Conservation (phyloP, 2,113 vertebrate genomes). For the Pyxicephalus adspersus region DNA sequence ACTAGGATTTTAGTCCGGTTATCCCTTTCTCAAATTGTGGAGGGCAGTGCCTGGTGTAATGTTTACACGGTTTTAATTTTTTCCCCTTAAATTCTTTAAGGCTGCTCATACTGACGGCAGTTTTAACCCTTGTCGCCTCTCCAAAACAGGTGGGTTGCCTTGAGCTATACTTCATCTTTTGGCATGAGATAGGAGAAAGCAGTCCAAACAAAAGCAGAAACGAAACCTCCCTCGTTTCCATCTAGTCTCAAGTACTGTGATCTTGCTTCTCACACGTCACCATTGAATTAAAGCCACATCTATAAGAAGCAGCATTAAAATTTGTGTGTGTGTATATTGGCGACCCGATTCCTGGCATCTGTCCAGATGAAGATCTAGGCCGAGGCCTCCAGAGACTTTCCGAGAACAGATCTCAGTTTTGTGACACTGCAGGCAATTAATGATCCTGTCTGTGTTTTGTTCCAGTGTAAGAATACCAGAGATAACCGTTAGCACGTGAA, state of each 20-base stretch:
- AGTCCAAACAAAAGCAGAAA: too few relatives aligned
- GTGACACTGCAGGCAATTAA: conserved; percentile 1
- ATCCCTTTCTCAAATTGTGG: background rate
- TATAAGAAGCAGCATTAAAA: too few relatives aligned
- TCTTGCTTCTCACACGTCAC: too few relatives aligned
- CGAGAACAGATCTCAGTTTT: background rate
- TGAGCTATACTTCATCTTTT: too few relatives aligned
- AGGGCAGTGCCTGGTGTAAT: background rate
- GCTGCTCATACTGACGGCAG: too few relatives aligned
- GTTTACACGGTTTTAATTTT: background rate
- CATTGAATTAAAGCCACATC: too few relatives aligned
- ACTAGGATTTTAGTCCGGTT: background rate
- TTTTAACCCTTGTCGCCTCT: too few relatives aligned
- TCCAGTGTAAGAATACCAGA: background rate
- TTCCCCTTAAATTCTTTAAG: too few relatives aligned
- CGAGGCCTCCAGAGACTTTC: background rate
- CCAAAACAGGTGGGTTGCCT: too few relatives aligned
- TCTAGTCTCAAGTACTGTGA: too few relatives aligned
- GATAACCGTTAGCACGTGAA: conserved; percentile 28
- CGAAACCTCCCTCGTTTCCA: too few relatives aligned
- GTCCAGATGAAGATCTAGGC: background rate
- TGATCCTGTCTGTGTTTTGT: conserved; percentile 22
- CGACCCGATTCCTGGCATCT: background rate
- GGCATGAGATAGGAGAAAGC: too few relatives aligned
- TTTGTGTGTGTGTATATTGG: background rate